These are phyloP conservation scores for Seriola quinqueradiata DNA, from an alignment of 2,113 vertebrate species.

Conservation along the genomic window DNA sequence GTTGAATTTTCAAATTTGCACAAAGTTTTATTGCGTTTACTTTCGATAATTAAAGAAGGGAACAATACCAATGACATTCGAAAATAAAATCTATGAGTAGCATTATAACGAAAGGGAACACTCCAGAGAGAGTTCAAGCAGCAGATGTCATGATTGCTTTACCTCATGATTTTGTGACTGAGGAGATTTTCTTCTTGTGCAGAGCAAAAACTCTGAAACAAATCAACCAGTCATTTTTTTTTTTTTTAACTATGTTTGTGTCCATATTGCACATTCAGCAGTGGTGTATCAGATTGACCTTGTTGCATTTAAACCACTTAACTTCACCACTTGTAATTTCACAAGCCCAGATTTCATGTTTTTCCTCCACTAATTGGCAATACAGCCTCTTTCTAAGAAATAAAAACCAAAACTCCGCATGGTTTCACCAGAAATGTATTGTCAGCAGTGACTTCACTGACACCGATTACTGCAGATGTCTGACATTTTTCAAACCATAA, in stretches of 20 bases:
- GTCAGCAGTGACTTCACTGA: slow-evolving; percentile 35
- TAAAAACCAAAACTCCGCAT: not conserved
- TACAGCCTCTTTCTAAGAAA: slow-evolving; percentile 24
- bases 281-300: slow-evolving; percentile 36
- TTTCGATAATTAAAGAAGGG: not conserved
- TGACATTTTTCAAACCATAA: slow-evolving; percentile 8
- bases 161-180: slow-evolving; percentile 35
- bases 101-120: not conserved
- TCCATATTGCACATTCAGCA: slow-evolving; percentile 42
- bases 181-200: slow-evolving; percentile 12
- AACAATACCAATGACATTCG: slow-evolving; percentile 1
- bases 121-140: slow-evolving; percentile 1
- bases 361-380: slow-evolving; percentile 5
- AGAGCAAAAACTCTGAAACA: slow-evolving; percentile 36
- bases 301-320: slow-evolving; percentile 3
- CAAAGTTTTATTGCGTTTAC: slow-evolving; percentile 5
- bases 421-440: slow-evolving; percentile 11
- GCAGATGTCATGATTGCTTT: slow-evolving; percentile 46
- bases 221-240: slow-evolving; percentile 21
- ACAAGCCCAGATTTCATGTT: slow-evolving; percentile 16
- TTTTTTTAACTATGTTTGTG: slow-evolving; percentile 22
- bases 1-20: slow-evolving; percentile 25
- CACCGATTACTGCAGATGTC: not conserved
- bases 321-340: slow-evolving; percentile 23
- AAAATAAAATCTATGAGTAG: not conserved